Percentiles rank a stretch among this genome's conserved stretches.
Evolutionary conservation across 2,113 vertebrate genomes (phyloP).

Genomic region (Sula dactylatra): DNA sequence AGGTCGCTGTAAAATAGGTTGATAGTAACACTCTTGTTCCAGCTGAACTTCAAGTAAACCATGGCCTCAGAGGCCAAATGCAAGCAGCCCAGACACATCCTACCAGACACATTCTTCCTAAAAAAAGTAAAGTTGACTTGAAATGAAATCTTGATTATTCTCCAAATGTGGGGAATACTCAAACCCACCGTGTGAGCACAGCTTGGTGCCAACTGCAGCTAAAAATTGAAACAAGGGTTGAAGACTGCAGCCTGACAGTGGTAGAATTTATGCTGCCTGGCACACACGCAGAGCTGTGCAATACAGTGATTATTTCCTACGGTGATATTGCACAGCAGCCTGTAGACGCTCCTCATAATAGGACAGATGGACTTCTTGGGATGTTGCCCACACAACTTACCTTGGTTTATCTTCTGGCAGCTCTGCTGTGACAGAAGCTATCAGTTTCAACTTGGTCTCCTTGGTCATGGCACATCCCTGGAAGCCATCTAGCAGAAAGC

Average conservation of each 20-base stretch:
- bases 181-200: not conserved
- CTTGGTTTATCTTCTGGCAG: slow-evolving; percentile 94
- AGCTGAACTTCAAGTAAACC: not conserved
- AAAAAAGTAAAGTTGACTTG: not conserved
- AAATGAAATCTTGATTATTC: not conserved
- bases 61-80: not conserved
- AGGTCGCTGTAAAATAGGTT: not conserved
- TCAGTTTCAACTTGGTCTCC: slow-evolving; percentile 81
- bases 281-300: not conserved
- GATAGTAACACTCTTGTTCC: accelerated
- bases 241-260: not conserved
- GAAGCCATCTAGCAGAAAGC: slow-evolving; percentile 93
- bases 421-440: slow-evolving; percentile 82
- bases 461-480: slow-evolving; percentile 76
- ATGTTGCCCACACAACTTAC: slow-evolving; percentile 59
- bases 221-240: not conserved
- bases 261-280: not conserved
- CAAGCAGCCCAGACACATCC: not conserved
- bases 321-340: not conserved
- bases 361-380: not conserved
- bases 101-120: not conserved
- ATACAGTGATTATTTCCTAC: not conserved
- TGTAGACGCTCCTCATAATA: not conserved
- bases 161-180: not conserved
- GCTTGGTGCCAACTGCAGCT: not conserved